These are phyloP conservation scores for Anticlea derivata DNA, from an alignment of 2,888 invertebrate genomes.

Conservation along the genomic window DNA sequence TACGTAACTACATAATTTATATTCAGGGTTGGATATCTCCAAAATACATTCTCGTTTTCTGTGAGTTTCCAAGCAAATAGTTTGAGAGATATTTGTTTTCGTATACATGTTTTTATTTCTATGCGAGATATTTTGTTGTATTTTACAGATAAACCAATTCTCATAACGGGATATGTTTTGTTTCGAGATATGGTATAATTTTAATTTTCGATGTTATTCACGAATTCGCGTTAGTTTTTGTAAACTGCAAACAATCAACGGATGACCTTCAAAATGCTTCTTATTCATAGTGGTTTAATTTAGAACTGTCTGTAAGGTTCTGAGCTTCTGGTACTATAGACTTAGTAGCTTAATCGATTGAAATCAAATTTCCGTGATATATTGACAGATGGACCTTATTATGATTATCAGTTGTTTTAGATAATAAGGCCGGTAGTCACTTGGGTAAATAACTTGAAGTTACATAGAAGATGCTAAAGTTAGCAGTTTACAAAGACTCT, in stretches of 20 bases:
- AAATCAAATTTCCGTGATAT: too few relatives aligned
- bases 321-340: too few relatives aligned
- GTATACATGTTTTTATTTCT: slow-evolving; percentile 70
- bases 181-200: slow-evolving; percentile 69
- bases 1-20: slow-evolving; percentile 63
- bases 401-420: too few relatives aligned
- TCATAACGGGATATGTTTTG: slow-evolving; percentile 74
- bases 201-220: slow-evolving; percentile 48
- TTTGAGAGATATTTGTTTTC: slow-evolving; percentile 58
- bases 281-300: too few relatives aligned
- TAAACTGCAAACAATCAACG: slow-evolving; percentile 21
- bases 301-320: too few relatives aligned
- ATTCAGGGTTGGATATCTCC: slow-evolving; percentile 61
- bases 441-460: not conserved
- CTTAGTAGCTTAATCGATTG: too few relatives aligned
- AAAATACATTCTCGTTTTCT: slow-evolving; percentile 58
- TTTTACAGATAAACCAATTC: slow-evolving; percentile 55
- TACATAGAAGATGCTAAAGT: not conserved
- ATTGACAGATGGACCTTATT: too few relatives aligned
- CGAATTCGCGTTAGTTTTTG: slow-evolving; percentile 38
- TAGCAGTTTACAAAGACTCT: slow-evolving; percentile 21
- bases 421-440: not conserved
- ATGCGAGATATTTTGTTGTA: slow-evolving; percentile 62
- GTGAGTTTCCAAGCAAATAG: slow-evolving; percentile 54
- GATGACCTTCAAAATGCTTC: too few relatives aligned